phyloP scores from a whole-genome alignment of 2,113 vertebrate species.

The Nyctibius bracteatus region DNA sequence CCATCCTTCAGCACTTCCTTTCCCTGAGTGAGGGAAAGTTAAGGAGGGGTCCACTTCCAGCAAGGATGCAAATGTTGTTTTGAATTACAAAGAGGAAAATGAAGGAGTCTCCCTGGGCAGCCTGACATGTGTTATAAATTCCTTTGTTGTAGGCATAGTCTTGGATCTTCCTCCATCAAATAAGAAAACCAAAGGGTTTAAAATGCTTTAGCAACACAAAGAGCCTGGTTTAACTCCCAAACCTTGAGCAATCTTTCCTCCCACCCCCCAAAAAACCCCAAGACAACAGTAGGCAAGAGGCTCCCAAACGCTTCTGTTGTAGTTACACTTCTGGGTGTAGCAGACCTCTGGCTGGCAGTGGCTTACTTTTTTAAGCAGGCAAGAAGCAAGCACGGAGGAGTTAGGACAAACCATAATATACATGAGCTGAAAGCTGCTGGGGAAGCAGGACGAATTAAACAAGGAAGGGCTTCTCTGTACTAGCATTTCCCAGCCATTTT shows the following conservation, averaged over 20 bases:
- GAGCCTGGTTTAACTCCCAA: neutral
- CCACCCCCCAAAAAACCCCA: rapidly evolving
- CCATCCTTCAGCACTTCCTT: conserved; percentile 50
- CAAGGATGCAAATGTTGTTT: conserved; percentile 43
- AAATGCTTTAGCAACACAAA: neutral
- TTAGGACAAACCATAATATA: neutral
- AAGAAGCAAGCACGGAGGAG: neutral
- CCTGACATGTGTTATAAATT: conserved; percentile 42
- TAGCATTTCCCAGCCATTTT: neutral
- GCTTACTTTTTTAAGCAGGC: neutral
- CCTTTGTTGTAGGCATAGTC: conserved; percentile 33
- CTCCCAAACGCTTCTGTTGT: neutral
- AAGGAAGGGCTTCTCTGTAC: neutral
- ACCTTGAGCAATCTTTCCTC: neutral
- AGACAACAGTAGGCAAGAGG: neutral
- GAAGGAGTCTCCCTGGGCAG: conserved; percentile 12
- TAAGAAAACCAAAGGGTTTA: neutral
- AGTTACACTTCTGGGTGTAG: neutral
- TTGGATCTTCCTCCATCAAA: conserved; percentile 2
- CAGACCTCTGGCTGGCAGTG: neutral
- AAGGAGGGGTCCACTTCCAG: neutral
- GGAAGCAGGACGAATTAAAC: neutral
- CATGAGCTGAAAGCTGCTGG: neutral
- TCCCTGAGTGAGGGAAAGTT: conserved; percentile 35
- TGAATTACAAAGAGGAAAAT: conserved; percentile 61